phyloP scores from a whole-genome alignment of 2,797 vertebrate genomes.

The Pangasius krempfi region DNA sequence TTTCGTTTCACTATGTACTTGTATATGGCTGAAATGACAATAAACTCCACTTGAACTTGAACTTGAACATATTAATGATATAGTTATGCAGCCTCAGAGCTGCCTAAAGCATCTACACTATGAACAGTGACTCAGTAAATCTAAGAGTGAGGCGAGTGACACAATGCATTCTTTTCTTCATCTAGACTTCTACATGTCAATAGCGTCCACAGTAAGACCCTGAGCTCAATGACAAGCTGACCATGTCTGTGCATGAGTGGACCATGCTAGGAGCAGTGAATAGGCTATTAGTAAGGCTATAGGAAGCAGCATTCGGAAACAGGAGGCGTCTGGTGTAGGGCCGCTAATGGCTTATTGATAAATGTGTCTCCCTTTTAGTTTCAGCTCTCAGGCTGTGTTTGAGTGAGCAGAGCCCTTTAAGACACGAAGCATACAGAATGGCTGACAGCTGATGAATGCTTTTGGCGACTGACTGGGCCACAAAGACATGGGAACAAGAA shows the following conservation, averaged over 20 bases:
- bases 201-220: constrained; percentile 7
- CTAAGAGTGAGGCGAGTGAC: background rate
- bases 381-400: constrained; percentile 53
- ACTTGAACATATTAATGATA: background rate
- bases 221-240: constrained; percentile 1
- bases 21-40: too few relatives aligned
- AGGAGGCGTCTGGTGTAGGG: constrained; percentile 42
- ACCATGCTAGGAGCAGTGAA: constrained; percentile 48
- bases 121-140: background rate
- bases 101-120: background rate
- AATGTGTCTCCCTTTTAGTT: constrained; percentile 56
- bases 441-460: constrained; percentile 54
- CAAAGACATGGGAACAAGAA: constrained; percentile 21
- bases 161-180: background rate
- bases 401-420: constrained; percentile 48
- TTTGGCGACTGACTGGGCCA: constrained; percentile 29
- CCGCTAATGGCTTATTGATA: constrained; percentile 66
- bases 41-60: too few relatives aligned
- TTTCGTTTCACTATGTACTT: too few relatives aligned
- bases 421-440: constrained; percentile 31
- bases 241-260: constrained; percentile 43
- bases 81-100: background rate
- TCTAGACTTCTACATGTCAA: background rate
- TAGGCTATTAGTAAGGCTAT: constrained; percentile 53
- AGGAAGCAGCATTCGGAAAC: constrained; percentile 50